Base-by-base conservation (phyloP, 2,113 vertebrate genomes). In the Hippopotamus amphibius region DNA sequence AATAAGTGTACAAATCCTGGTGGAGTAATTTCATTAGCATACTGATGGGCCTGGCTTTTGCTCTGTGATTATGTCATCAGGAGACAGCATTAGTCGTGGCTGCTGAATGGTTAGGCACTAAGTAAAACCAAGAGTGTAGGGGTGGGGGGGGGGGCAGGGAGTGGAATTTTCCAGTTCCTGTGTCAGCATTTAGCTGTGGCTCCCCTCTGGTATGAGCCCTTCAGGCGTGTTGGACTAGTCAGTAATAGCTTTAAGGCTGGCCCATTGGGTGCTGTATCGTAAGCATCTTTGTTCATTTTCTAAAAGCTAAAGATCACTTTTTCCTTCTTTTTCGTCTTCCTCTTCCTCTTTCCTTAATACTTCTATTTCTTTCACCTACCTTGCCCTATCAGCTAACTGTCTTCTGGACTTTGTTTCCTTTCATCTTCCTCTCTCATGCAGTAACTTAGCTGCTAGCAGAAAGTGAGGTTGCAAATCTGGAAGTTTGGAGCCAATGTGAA, bases 341-440 rank as follows among this genome's bases (percentile, higher is more conserved):
- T 84, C 61, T 22, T 74, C 11, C 24, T 74, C 5, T 79, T 88
- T 59, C 22, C 76, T 89, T 43, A 55, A 69, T 46, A 28, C 5
- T 81, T 71, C n/a, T 19, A 0, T 65, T 66, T 65, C 48, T 28
- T 90, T 95, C 16, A 30, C 24, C 7, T 48, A 12, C 4, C 1
- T 71, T 72, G 15, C 33, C 68, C 37, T 83, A 13, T 53, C 30
- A 55, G 33, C 26, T 66, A 7, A 37, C 24, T 74, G 24, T 74
- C 21, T 92, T 85, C n/a, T 80, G 86, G 28, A 59, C 53, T 88
- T 93, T 81, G 30, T 82, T 93, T 92, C 28, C 37, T 92, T 74
- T 59, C 14, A 24, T 88, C 41, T 96, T 16, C 16, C 46, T 14
- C 28, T 76, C 19, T n/a, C 28, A 15, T 57, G n/a, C 8, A 92